These are phyloP conservation scores for Aphis gossypii DNA, from an alignment of 1,140 invertebrate genomes.

Conservation along the genomic window DNA sequence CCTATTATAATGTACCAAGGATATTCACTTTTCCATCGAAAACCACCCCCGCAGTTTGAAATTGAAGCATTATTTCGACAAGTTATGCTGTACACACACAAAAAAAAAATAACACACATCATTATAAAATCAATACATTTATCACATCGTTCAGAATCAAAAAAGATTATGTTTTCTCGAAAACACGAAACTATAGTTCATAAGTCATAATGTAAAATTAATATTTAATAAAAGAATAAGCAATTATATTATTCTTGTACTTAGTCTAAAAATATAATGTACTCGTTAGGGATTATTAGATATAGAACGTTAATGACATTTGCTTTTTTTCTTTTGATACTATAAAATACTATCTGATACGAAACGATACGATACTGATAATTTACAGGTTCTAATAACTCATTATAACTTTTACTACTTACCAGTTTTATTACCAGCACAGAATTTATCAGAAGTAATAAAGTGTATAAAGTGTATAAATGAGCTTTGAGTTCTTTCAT, in stretches of 20 bases:
- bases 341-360: too few species aligned
- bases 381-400: not conserved
- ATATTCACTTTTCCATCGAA: too few species aligned
- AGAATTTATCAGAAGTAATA: slow-evolving; percentile 27
- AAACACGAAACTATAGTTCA: not conserved
- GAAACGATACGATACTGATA: too few species aligned
- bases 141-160: too few species aligned
- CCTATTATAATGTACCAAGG: too few species aligned
- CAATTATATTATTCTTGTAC: not conserved
- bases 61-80: too few species aligned
- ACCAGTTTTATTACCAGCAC: not conserved
- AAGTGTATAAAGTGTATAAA: not conserved
- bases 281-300: not conserved
- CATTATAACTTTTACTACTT: not conserved
- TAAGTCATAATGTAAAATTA: not conserved
- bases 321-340: too few species aligned
- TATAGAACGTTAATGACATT: too few species aligned
- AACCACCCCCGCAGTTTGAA: too few species aligned
- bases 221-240: not conserved
- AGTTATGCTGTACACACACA: too few species aligned
- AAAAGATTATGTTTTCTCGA: not conserved
- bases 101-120: too few species aligned
- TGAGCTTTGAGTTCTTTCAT: not conserved
- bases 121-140: too few species aligned
- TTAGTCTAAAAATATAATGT: not conserved